Conservation (phyloP, 2,888 invertebrate genomes). For the Aleiodes leptofemur region DNA sequence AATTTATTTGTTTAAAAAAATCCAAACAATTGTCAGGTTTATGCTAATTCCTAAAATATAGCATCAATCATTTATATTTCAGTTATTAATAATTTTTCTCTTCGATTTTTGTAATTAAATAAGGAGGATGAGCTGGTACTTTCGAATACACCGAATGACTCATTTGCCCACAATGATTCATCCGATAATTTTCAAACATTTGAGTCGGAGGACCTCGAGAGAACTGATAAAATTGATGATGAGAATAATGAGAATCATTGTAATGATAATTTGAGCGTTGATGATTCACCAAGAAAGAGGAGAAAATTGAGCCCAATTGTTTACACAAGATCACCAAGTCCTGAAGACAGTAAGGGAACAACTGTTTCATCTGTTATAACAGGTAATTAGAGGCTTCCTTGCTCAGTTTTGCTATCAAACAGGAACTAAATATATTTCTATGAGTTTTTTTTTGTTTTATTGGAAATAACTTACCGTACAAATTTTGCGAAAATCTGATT, state of each 20-base stretch:
- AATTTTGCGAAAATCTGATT: no score
- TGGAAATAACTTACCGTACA: no score
- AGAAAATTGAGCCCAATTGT: slow-evolving; percentile 73
- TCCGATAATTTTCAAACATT: slow-evolving; percentile 42
- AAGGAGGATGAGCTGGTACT: slow-evolving; percentile 68
- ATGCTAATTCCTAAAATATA: no score
- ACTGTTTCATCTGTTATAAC: slow-evolving; percentile 1
- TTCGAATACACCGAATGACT: slow-evolving; percentile 60
- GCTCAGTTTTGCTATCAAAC: neutral
- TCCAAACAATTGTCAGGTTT: no score
- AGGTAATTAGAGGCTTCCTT: neutral
- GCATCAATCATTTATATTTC: slow-evolving; percentile 3
- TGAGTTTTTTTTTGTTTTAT: neutral
- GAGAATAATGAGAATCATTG: slow-evolving; percentile 68
- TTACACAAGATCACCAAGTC: slow-evolving; percentile 65
- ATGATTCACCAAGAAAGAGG: slow-evolving; percentile 64
- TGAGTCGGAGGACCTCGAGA: slow-evolving; percentile 63
- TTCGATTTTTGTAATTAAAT: slow-evolving; percentile 60
- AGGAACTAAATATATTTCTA: neutral
- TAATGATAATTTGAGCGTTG: slow-evolving; percentile 64
- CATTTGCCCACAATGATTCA: slow-evolving; percentile 58
- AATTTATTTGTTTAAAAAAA: no score
- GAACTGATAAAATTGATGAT: slow-evolving; percentile 59
- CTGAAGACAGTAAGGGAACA: neutral
- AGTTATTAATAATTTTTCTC: slow-evolving; percentile 14